A percentile compares a stretch with the other conserved stretches of the same genome.
Conservation (phyloP, 2,113 vertebrate species). For the Laticauda laticaudata region DNA sequence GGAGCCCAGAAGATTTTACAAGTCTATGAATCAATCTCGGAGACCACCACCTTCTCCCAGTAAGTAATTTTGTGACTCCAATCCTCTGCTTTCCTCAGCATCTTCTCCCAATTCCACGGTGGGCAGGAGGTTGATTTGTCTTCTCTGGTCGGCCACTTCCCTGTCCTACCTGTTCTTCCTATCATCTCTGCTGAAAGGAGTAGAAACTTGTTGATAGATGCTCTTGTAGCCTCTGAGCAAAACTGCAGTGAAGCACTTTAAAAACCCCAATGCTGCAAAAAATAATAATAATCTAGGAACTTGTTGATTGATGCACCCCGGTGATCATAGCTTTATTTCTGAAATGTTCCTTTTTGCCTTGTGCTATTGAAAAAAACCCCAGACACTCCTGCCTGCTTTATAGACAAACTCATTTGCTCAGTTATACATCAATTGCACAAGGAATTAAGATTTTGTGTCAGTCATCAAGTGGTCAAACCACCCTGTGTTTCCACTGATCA, state of each 20-base stretch:
- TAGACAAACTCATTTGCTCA: neutral
- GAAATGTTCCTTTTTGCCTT: neutral
- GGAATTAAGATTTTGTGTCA: neutral
- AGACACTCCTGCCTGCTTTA: neutral
- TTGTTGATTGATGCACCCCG: too few relatives aligned
- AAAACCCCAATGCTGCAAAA: neutral
- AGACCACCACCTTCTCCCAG: slow-evolving; percentile 30
- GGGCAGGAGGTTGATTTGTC: neutral
- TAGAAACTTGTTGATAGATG: neutral
- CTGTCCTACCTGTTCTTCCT: neutral
- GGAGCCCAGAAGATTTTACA: slow-evolving; percentile 36
- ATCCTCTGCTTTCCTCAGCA: neutral
- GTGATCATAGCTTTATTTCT: neutral
- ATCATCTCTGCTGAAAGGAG: neutral
- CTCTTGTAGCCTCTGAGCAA: neutral
- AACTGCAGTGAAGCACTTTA: neutral
- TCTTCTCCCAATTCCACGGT: neutral
- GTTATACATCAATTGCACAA: neutral
- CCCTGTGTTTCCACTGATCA: neutral
- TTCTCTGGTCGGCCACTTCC: neutral
- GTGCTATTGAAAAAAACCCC: neutral
- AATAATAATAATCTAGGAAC: neutral
- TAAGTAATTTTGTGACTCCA: slow-evolving; percentile 34
- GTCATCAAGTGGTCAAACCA: neutral
- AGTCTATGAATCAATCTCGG: slow-evolving; percentile 38